Evolutionary conservation across 2,888 invertebrate species (phyloP), one percentile per base, ranked within the genome.

Genomic region (Meta bourneti): DNA sequence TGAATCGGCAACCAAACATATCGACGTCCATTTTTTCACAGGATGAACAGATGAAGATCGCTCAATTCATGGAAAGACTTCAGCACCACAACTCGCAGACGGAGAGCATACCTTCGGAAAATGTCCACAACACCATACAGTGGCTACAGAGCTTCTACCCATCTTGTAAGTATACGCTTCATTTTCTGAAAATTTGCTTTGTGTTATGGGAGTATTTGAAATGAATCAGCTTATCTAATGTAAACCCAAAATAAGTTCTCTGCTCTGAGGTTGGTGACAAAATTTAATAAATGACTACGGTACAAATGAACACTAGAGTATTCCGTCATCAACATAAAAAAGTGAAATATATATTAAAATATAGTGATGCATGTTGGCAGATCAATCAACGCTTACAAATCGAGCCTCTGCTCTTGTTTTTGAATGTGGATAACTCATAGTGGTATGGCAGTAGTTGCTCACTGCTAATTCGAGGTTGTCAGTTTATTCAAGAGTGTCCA

Each of bases 81-180:
- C 82, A 87, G 20, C 61, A 90, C 48, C 69, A 70, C n/a, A 84
- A 90, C 52, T 20, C 54, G 1, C 78, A 78, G 7, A 52, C 20
- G 6, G 82, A 90, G 6, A 61, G 49, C n/a, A n/a, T 49, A 20
- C 52, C 20, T 0, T n/a, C 71, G 4, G 79, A 34, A 4, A 75
- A 20, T 13, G 77, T 52, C 7, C 70, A 72, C 19, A 69, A 75
- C 11, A 81, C 87, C 5, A 85, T 90, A 48, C 90, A 78, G n/a
- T 79, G 92, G 70, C 16, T 93, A 70, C 93, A 93, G 34, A 93
- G 93, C 71, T 93, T 93, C 72, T 93, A 93, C 72, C 92, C 93
- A 5, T 92, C 92, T 0, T 93, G 93, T 92, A 84, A 90, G 90
- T 88, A 54, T n/a, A 7, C 49, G 7, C 34, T 34, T 34, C 34